A percentile compares a stretch with the other conserved stretches of the same genome.
Conservation (phyloP, 2,888 invertebrate genomes). For the Ormyrus rosae region DNA sequence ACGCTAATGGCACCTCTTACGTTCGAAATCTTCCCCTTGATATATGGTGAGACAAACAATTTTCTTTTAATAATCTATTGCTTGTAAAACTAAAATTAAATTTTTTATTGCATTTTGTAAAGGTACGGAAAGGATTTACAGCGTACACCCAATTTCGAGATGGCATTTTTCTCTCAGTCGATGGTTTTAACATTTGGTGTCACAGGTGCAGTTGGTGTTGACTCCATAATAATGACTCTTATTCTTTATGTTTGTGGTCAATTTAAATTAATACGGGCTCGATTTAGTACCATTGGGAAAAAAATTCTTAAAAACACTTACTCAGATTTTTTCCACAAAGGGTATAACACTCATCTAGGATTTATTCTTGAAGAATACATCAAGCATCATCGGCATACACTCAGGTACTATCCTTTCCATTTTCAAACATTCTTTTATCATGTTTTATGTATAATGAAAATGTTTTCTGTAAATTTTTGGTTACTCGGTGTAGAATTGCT, state of each 20-base stretch:
- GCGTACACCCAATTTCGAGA: slow-evolving; percentile 53
- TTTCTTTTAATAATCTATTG: no score
- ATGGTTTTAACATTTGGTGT: no score
- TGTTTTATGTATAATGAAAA: no score
- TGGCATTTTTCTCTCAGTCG: not conserved
- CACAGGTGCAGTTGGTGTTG: slow-evolving; percentile 55
- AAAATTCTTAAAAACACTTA: not conserved
- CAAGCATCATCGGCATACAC: slow-evolving; percentile 23
- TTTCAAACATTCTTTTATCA: no score
- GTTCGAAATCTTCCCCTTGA: no score
- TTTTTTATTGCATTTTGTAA: not conserved
- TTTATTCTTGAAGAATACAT: slow-evolving; percentile 27
- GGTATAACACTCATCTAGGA: not conserved
- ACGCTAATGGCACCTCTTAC: no score
- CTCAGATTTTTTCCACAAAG: not conserved
- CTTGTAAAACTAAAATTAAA: not conserved
- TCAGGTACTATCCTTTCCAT: not conserved
- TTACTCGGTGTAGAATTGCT: not conserved
- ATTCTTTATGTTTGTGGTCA: slow-evolving; percentile 60
- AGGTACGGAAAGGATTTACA: slow-evolving; percentile 59
- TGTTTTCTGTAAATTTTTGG: not conserved
- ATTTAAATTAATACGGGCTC: slow-evolving; percentile 56
- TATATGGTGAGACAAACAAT: no score
- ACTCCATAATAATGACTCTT: slow-evolving; percentile 57
- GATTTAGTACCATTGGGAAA: slow-evolving; percentile 55